These are phyloP conservation scores for Teleiodes luculella DNA, from an alignment of 2,888 invertebrate genomes.

Conservation along the genomic window DNA sequence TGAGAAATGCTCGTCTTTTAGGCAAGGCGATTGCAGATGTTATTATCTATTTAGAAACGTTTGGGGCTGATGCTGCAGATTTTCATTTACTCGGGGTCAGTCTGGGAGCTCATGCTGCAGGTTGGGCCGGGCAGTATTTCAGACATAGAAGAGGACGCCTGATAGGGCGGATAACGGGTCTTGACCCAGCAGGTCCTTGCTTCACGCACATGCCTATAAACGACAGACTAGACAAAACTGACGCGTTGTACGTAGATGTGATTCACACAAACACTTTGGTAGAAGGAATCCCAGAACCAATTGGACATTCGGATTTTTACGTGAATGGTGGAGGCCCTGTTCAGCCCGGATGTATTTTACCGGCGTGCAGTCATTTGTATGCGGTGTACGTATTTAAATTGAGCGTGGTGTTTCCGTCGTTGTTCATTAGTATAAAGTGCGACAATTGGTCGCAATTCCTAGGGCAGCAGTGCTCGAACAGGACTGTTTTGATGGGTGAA, in stretches of 20 bases:
- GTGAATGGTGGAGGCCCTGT: background rate
- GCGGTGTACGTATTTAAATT: background rate
- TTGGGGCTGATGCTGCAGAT: background rate
- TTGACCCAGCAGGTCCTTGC: constrained; percentile 35
- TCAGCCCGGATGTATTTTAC: background rate
- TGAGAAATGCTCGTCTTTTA: background rate
- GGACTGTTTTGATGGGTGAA: background rate
- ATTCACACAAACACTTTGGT: constrained; percentile 30
- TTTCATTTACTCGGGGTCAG: constrained; percentile 1
- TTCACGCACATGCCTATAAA: constrained; percentile 27
- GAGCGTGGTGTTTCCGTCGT: background rate
- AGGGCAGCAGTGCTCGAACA: background rate
- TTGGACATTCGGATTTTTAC: constrained; percentile 21
- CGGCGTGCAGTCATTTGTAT: background rate
- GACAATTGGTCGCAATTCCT: background rate
- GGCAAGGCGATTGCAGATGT: background rate
- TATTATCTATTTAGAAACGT: background rate
- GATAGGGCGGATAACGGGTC: constrained; percentile 23
- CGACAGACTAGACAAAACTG: constrained; percentile 27
- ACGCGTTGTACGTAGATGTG: constrained; percentile 30
- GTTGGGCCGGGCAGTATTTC: background rate
- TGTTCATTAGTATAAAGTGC: background rate
- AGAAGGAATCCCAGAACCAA: constrained; percentile 26
- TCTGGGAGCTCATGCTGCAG: background rate
- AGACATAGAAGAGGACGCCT: constrained; percentile 21